Percentiles rank a stretch among this genome's conserved stretches.
Conservation (phyloP, 2,797 vertebrate species). For the Anniella stebbinsi region DNA sequence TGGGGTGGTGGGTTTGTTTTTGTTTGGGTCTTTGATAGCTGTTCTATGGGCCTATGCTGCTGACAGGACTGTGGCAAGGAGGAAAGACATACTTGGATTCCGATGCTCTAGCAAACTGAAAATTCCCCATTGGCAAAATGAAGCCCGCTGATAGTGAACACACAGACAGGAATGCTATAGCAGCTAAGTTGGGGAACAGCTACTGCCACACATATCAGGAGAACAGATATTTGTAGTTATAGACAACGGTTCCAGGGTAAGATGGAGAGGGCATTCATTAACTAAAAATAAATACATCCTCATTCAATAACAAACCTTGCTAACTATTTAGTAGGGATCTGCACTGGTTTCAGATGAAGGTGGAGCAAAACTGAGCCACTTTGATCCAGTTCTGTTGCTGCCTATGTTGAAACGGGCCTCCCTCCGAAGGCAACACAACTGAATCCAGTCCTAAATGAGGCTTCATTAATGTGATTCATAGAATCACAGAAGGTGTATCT, state of each 20-base stretch:
- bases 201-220: background rate
- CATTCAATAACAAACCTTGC: background rate
- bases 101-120: conserved; percentile 55
- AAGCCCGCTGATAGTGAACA: conserved; percentile 40
- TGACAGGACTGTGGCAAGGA: conserved; percentile 46
- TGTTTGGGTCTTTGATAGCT: conserved; percentile 38
- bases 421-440: too few species aligned
- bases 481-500: too few species aligned
- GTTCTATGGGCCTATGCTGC: conserved; percentile 36
- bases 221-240: conserved; percentile 57
- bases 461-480: too few species aligned
- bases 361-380: too few species aligned
- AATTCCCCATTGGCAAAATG: conserved; percentile 55
- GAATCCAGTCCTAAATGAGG: too few species aligned
- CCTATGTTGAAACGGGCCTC: too few species aligned
- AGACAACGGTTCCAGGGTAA: conserved; percentile 46
- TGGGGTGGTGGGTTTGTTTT: background rate
- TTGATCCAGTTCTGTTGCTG: too few species aligned
- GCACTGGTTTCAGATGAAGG: too few species aligned
- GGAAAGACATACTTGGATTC: conserved; percentile 47
- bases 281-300: conserved; percentile 47
- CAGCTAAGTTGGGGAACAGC: conserved; percentile 48
- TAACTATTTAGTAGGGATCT: background rate
- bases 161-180: conserved; percentile 56
- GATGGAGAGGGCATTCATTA: conserved; percentile 42